A percentile compares a stretch with the other conserved stretches of the same genome.
Evolutionary conservation across 2,888 invertebrate genomes (phyloP).

Genomic region (Melieria omissa): DNA sequence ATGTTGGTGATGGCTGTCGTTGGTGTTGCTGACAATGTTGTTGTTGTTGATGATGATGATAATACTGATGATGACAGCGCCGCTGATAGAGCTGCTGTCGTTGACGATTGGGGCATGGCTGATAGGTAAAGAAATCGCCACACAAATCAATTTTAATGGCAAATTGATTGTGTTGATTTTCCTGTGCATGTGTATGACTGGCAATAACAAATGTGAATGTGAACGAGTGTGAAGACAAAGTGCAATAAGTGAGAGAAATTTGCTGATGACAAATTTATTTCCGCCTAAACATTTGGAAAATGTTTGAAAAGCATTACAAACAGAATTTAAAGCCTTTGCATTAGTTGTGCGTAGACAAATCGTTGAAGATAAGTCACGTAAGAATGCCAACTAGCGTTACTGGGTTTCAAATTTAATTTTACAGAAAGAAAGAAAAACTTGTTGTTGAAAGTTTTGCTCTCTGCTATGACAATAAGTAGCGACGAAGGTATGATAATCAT

Average conservation of each 20-base stretch:
- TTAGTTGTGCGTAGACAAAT: too few relatives aligned
- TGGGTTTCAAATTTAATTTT: too few relatives aligned
- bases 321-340: too few relatives aligned
- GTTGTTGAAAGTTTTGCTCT: too few relatives aligned
- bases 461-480: too few relatives aligned
- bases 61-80: conserved; percentile 16
- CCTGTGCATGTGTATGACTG: neutral
- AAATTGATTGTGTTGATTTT: conserved; percentile 44
- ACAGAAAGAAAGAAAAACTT: too few relatives aligned
- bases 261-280: neutral
- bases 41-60: neutral
- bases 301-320: too few relatives aligned
- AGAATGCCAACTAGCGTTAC: too few relatives aligned
- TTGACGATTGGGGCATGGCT: neutral
- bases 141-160: conserved; percentile 56
- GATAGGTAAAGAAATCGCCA: conserved; percentile 39
- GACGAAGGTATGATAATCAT: too few relatives aligned
- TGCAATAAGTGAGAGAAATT: neutral
- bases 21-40: too few relatives aligned
- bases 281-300: neutral
- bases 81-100: neutral
- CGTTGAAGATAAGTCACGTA: too few relatives aligned
- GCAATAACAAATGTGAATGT: too few relatives aligned
- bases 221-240: neutral
- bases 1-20: neutral